These are phyloP conservation scores for Scarus forsteni DNA, from an alignment of 2,797 vertebrate species.

Conservation along the genomic window DNA sequence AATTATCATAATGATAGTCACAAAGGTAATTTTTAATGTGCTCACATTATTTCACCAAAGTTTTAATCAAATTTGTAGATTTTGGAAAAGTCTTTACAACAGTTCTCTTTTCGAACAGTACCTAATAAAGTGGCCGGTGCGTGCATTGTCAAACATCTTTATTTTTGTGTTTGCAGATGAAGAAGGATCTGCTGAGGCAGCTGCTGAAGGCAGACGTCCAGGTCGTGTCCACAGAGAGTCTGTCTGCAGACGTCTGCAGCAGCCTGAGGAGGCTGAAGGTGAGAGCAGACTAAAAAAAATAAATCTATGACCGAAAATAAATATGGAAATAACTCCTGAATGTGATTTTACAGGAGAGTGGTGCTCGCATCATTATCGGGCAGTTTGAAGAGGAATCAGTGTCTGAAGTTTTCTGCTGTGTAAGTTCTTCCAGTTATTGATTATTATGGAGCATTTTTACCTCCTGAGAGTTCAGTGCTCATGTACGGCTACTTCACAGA, in stretches of 20 bases:
- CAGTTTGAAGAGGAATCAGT: constrained; percentile 89
- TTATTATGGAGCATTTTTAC: not conserved
- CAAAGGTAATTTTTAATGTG: too few species aligned
- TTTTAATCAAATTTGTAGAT: too few species aligned
- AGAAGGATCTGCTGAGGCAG: constrained; percentile 87
- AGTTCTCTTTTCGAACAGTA: too few species aligned
- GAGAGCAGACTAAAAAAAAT: too few species aligned
- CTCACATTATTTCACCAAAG: too few species aligned
- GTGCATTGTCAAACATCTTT: not conserved
- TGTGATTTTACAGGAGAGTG: constrained; percentile 83
- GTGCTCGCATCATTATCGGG: constrained; percentile 90
- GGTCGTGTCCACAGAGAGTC: constrained; percentile 85
- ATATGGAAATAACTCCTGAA: not conserved
- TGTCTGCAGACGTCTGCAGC: constrained; percentile 88
- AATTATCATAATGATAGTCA: too few species aligned
- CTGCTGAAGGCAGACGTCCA: constrained; percentile 87
- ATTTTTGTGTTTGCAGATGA: constrained; percentile 82
- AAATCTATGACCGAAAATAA: too few species aligned
- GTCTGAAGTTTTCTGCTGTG: constrained; percentile 93
- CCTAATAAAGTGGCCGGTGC: not conserved
- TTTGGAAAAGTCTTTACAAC: too few species aligned
- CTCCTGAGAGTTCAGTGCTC: too few species aligned
- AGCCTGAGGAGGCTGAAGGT: constrained; percentile 90
- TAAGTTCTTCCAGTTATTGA: constrained; percentile 50
- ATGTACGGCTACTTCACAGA: too few species aligned